Evolutionary conservation across 2,113 vertebrate genomes (phyloP).

Genomic region (Nyctibius bracteatus): DNA sequence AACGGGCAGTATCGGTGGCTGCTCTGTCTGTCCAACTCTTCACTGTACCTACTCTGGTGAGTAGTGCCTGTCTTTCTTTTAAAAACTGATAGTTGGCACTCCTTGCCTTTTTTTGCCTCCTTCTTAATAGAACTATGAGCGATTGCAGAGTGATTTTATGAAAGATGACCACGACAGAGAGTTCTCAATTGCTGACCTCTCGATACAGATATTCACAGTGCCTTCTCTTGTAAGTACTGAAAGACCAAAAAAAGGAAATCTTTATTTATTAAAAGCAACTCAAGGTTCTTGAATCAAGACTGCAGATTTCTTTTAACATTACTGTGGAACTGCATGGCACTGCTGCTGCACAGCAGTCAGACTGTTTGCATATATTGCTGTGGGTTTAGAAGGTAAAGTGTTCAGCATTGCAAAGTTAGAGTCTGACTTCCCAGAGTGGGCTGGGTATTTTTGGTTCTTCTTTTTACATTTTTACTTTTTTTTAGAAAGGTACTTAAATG

Average conservation of each 20-base stretch:
- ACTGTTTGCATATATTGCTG: neutral
- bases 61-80: conserved; percentile 79
- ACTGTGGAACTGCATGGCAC: neutral
- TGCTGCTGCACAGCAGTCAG: neutral
- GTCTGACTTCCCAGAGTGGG: neutral
- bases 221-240: conserved; percentile 94
- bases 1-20: conserved; percentile 96
- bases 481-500: neutral
- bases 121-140: conserved; percentile 93
- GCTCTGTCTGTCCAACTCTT: conserved; percentile 99
- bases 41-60: conserved; percentile 98
- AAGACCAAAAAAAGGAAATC: conserved; percentile 65
- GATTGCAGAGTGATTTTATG: conserved; percentile 96
- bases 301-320: conserved; percentile 3
- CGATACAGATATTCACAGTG: conserved; percentile 98
- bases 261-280: conserved; percentile 55
- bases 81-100: conserved; percentile 81
- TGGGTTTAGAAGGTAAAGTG: neutral
- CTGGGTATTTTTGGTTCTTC: neutral
- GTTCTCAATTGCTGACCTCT: conserved; percentile 96
- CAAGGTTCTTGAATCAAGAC: conserved; percentile 6
- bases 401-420: neutral
- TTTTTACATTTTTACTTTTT: neutral
- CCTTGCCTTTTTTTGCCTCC: conserved; percentile 82
- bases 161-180: conserved; percentile 97